Conservation (phyloP, 2,888 invertebrate species). For the Phania funesta region DNA sequence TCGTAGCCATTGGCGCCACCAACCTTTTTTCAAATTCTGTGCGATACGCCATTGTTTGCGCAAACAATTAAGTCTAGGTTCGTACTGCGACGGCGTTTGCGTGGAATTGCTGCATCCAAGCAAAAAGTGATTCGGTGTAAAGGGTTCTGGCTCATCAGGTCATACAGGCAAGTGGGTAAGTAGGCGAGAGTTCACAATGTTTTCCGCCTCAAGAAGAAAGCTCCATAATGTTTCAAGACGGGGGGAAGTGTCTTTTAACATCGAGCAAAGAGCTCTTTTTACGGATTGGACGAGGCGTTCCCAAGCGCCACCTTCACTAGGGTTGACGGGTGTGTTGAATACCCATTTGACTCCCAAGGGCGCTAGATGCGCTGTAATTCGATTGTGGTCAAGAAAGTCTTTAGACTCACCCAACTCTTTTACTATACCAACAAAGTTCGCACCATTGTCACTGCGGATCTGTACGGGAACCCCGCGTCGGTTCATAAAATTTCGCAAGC, state of each 20-base stretch:
- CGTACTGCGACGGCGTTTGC: background rate
- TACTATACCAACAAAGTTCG: constrained; percentile 53
- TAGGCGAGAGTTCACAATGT: background rate
- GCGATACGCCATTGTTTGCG: constrained; percentile 32
- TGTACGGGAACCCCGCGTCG: constrained; percentile 50
- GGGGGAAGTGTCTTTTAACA: constrained; percentile 53
- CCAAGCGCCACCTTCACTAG: constrained; percentile 69
- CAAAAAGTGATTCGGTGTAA: constrained; percentile 29
- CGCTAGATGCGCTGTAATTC: background rate
- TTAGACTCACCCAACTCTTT: constrained; percentile 21
- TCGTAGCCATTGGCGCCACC: constrained; percentile 17
- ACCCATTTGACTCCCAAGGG: constrained; percentile 40
- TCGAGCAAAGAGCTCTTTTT: constrained; percentile 20
- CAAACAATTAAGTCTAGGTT: background rate
- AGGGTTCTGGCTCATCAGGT: constrained; percentile 10
- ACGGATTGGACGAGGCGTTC: constrained; percentile 61
- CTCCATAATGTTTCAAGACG: constrained; percentile 43
- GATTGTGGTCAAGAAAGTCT: constrained; percentile 19
- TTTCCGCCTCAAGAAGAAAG: background rate
- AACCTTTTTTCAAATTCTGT: constrained; percentile 24
- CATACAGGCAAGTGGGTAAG: background rate
- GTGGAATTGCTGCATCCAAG: constrained; percentile 13
- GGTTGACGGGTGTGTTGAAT: constrained; percentile 60
- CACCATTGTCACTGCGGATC: constrained; percentile 61
- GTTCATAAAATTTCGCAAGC: constrained; percentile 53